A percentile compares a stretch with the other conserved stretches of the same genome.
phyloP scores from a whole-genome alignment of 2,113 vertebrate species.

The Onychorhynchus coronatus region DNA sequence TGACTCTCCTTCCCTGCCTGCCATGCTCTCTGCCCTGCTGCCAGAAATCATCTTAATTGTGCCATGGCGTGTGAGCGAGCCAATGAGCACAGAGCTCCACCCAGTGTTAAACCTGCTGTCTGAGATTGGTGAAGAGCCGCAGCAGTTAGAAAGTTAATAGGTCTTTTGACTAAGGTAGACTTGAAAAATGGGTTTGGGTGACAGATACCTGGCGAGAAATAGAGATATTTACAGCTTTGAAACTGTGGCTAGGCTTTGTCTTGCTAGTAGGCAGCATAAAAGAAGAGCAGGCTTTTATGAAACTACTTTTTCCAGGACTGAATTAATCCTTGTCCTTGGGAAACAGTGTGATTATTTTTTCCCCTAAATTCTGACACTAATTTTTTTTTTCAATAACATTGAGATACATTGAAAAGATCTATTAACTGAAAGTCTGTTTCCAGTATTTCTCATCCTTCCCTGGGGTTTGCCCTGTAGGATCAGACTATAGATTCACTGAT shows the following conservation, averaged over 20 bases:
- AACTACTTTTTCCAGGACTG: not conserved
- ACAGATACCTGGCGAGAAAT: not conserved
- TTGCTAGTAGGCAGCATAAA: not conserved
- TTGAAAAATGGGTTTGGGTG: not conserved
- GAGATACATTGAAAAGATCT: not conserved
- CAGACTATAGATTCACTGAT: not conserved
- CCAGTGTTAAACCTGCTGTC: not conserved
- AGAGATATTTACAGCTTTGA: not conserved
- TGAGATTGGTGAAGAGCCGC: not conserved
- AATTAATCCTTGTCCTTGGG: not conserved
- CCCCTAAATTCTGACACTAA: not conserved
- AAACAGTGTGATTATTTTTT: not conserved
- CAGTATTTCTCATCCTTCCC: not conserved
- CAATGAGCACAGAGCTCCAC: not conserved
- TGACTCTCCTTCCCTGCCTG: not conserved
- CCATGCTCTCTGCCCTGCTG: not conserved
- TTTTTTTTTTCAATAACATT: not conserved
- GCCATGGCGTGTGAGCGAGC: fast-evolving
- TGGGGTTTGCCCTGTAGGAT: not conserved
- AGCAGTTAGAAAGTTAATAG: not conserved
- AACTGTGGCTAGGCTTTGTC: not conserved
- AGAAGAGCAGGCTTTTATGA: not conserved
- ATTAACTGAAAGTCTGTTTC: not conserved
- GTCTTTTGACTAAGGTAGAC: not conserved
- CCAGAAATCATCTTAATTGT: not conserved